Evolutionary conservation across 2,797 vertebrate genomes (phyloP).

Genomic region (Catharus ustulatus): DNA sequence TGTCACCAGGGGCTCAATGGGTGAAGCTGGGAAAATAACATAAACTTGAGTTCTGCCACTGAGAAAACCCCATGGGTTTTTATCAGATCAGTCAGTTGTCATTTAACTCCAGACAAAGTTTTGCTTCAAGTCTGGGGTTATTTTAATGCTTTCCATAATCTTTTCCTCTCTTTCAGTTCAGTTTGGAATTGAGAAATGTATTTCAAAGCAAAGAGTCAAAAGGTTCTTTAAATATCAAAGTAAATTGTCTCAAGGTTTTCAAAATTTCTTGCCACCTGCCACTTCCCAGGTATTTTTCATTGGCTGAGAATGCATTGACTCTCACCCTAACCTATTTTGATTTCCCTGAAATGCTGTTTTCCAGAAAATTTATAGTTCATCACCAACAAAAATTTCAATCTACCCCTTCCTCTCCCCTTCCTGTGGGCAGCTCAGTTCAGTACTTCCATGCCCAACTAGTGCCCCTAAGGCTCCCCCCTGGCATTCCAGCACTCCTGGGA

Average conservation of each 20-base stretch:
- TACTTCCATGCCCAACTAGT: fast-evolving
- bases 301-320: not conserved
- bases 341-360: not conserved
- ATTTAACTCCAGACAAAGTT: not conserved
- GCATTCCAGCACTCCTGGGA: not conserved
- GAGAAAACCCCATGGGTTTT: not conserved
- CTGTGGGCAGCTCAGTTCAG: not conserved
- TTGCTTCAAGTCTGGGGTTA: not conserved
- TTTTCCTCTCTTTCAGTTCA: not conserved
- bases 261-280: not conserved
- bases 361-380: not conserved
- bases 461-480: fast-evolving
- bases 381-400: not conserved
- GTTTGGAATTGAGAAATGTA: not conserved
- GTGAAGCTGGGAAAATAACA: not conserved
- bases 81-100: not conserved
- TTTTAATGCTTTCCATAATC: not conserved
- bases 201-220: slow-evolving; percentile 7
- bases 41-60: not conserved
- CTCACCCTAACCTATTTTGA: not conserved
- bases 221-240: not conserved
- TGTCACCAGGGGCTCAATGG: not conserved
- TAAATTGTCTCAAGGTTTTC: not conserved
- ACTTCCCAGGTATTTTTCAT: not conserved
- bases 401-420: not conserved